These are phyloP conservation scores for human (Homo sapiens) DNA, from an alignment of 2,113 vertebrate species.

Conservation along the genomic window GRCh38 chr1:52455501-52456000, in stretches of 20 bases:
- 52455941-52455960: not conserved
- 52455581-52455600: too few relatives aligned
- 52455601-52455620: not conserved
- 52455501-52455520: too few relatives aligned
- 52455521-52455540: too few relatives aligned
- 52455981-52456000: not conserved
- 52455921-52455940: not conserved
- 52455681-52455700: too few relatives aligned
- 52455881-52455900: not conserved
- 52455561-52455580: too few relatives aligned
- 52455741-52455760: not conserved
- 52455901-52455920: not conserved
- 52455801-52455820: not conserved
- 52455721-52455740: not conserved
- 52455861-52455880: not conserved
- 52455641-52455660: too few relatives aligned
- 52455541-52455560: too few relatives aligned
- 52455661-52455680: too few relatives aligned
- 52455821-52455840: not conserved
- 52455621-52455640: not conserved
- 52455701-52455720: too few relatives aligned
- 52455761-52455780: not conserved
- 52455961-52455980: not conserved
- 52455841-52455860: not conserved
- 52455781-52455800: not conserved